Conservation (phyloP, 2,113 vertebrate species). For the Callionymus lyra region DNA sequence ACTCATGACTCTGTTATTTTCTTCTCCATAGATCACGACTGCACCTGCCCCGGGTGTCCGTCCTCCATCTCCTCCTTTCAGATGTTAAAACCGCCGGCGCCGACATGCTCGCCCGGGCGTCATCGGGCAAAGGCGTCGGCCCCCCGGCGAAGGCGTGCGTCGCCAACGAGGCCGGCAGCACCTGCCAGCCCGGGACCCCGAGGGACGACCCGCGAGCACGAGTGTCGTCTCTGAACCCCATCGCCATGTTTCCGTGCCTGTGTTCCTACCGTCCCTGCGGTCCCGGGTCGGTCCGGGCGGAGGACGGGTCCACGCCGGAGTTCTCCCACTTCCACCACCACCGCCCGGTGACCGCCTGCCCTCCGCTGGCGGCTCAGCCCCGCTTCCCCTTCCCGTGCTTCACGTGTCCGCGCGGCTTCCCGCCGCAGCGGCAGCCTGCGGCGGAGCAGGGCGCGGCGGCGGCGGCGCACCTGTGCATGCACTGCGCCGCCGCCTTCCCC, state of each 20-base stretch:
- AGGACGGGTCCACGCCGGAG: constrained; percentile 21
- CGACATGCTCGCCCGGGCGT: constrained; percentile 6
- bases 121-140: too few relatives aligned
- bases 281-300: constrained; percentile 38
- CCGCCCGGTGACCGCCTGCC: constrained; percentile 50
- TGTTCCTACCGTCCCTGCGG: constrained; percentile 55
- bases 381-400: constrained; percentile 52
- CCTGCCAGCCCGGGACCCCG: constrained; percentile 17
- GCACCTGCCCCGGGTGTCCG: constrained; percentile 66
- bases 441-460: neutral
- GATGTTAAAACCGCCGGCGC: constrained; percentile 32
- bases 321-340: constrained; percentile 57
- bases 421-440: constrained; percentile 21
- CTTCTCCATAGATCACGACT: constrained; percentile 27
- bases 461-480: constrained; percentile 61
- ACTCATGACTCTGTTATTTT: neutral
- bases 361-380: constrained; percentile 24
- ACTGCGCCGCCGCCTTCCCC: constrained; percentile 62
- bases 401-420: constrained; percentile 46
- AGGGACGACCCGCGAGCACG: constrained; percentile 11
- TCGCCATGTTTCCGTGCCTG: constrained; percentile 57
- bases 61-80: constrained; percentile 48
- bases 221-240: constrained; percentile 29
- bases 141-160: neutral
- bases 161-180: constrained; percentile 1